Base-by-base conservation (phyloP, 2,888 invertebrate genomes). In the Pasiphila rectangulata region DNA sequence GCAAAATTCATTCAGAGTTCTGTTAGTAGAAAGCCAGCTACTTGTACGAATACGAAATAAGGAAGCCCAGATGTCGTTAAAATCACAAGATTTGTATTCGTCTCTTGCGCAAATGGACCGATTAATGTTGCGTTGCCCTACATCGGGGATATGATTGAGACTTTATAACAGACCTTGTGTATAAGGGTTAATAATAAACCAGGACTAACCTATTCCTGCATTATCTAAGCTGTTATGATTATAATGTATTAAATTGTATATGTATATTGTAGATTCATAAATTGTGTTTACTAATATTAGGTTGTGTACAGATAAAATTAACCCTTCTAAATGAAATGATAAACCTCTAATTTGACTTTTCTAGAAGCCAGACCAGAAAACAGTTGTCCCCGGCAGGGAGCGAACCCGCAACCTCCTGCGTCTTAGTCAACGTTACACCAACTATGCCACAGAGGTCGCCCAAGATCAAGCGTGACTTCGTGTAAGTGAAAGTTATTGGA, bases 21-120 rank as follows among this genome's bases (percentile, higher is more conserved):
- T 51, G 56, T 61, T 51, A 57, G 44, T 73, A 75, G 75, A 77
- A 77, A 77, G 75, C 46, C 32, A 46, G 48, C 56, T 53, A 58
- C 61, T 56, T 53, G 44, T 49, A 43, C 62, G 71, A 72, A 79
- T 78, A 75, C 72, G 59, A 72, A 81, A 75, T 74, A 64, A 72
- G 69, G 69, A 75, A 75, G 64, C 56, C 46, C 56, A 57, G 64
- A 68, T 65, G 65, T 69, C 61, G 54, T 63, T 63, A 63, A 61
- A 69, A 63, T 69, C 58, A 62, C 61, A 48, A 60, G 61, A 64
- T 71, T 65, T 61, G 64, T 61, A 61, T 70, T 65, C 60, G 46
- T 52, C 9, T 7, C 46, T 72, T 69, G 51, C 67, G 62, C 58
- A 72, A 72, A 61, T 54, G 47, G 44, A 29, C 19, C 37, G 36